Conservation (phyloP, 2,113 vertebrate species). For the Coryphaenoides rupestris region DNA sequence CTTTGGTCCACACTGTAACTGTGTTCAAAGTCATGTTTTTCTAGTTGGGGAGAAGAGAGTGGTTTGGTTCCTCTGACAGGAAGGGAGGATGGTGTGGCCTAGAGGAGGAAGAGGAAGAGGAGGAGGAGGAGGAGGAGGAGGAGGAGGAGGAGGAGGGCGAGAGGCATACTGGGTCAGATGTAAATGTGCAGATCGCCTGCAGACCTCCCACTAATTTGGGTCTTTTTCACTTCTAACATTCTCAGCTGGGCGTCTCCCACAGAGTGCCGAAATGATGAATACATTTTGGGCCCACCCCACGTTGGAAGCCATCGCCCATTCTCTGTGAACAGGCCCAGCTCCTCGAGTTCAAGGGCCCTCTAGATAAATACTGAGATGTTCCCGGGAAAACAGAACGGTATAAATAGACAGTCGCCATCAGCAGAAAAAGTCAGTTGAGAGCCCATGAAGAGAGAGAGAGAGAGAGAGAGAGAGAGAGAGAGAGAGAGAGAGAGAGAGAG, state of each 20-base stretch:
- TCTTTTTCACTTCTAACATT: conserved; percentile 43
- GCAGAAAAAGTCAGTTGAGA: conserved; percentile 58
- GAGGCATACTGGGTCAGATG: conserved; percentile 56
- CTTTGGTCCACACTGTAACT: too few species aligned
- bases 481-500: too few species aligned
- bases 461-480: conserved; percentile 24
- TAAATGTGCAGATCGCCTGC: conserved; percentile 54
- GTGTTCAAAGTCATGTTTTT: too few species aligned
- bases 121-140: too few species aligned
- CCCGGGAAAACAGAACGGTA: conserved; percentile 40
- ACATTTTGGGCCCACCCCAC: conserved; percentile 39
- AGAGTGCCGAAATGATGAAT: conserved; percentile 57
- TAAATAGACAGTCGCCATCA: conserved; percentile 65
- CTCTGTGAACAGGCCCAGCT: conserved; percentile 58
- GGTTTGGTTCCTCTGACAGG: too few species aligned
- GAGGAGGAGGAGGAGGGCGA: too few species aligned
- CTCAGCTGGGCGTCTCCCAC: conserved; percentile 55
- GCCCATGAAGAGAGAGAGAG: neutral
- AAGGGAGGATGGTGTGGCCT: neutral
- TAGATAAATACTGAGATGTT: conserved; percentile 44
- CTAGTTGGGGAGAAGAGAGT: too few species aligned
- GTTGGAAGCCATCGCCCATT: conserved; percentile 60
- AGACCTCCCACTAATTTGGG: conserved; percentile 32
- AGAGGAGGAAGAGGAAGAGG: conserved; percentile 31
- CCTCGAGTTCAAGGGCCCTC: conserved; percentile 19